Evolutionary conservation across 2,113 vertebrate species (phyloP).

Genomic region (Heliornis fulica): DNA sequence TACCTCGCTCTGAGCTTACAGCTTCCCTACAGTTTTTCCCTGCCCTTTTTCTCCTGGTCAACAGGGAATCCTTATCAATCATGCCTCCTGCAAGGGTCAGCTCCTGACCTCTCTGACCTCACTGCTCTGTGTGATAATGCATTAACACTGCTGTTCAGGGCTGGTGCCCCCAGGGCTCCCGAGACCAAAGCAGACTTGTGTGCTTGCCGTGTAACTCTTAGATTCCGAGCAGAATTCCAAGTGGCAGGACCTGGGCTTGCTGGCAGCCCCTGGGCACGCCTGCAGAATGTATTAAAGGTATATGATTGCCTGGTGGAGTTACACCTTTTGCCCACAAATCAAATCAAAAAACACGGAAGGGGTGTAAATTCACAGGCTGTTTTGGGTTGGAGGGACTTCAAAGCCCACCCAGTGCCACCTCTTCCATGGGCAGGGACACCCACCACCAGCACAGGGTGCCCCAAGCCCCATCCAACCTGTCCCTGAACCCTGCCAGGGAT

Average conservation of each 20-base stretch:
- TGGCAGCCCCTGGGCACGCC: background rate
- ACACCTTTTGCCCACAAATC: background rate
- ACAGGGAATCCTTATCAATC: background rate
- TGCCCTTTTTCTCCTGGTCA: background rate
- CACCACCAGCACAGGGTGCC: too few species aligned
- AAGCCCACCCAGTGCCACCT: too few species aligned
- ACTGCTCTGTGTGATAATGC: background rate
- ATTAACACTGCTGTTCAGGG: background rate
- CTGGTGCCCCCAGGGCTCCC: background rate
- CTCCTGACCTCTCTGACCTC: background rate
- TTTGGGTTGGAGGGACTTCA: too few species aligned
- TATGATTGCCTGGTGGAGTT: accelerated
- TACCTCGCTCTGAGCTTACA: background rate
- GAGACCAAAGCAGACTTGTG: background rate
- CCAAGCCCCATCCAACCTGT: too few species aligned
- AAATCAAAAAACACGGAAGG: too few species aligned
- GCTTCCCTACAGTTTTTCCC: background rate
- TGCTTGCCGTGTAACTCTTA: background rate
- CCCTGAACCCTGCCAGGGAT: too few species aligned
- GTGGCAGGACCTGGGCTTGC: background rate
- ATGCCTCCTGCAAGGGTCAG: background rate
- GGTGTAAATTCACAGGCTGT: background rate
- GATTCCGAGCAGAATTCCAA: background rate
- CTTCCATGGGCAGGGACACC: too few species aligned
- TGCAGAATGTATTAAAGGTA: background rate